Base-by-base conservation (phyloP, 2,113 vertebrate genomes). In the Ciconia boyciana region DNA sequence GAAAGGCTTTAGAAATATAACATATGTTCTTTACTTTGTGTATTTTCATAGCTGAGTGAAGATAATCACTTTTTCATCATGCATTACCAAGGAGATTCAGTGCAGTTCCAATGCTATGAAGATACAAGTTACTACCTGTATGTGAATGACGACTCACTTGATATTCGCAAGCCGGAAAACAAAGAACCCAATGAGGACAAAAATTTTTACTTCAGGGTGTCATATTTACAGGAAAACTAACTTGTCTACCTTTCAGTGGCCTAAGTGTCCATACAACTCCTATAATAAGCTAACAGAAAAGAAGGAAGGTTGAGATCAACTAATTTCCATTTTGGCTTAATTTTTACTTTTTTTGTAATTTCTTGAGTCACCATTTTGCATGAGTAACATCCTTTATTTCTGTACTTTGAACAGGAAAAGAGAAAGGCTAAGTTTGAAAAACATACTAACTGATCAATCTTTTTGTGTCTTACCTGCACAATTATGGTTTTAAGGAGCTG, bases 1-100 rank as follows among this genome's bases (percentile, higher is more conserved):
- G 12, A 84, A 89, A 65, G 21, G 5, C 8, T 66, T 65, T 26
- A n/a, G 32, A 91, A 91, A 79, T 28, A 51, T 51, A 92, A 90
- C 5, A 0, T 52, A 13, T 17, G 14, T 21, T 57, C 41, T 94
- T 72, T 83, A 39, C 24, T 69, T 78, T 83, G 20, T 91, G 26
- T 93, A 8, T 95, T 97, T 95, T 83, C 46, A 26, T 52, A 97
- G 96, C 49, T 97, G 80, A 93, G 46, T 65, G 96, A 93, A 95
- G 89, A 96, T 9, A 94, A 94, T 66, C 8, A 88, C 81, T 95
- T 97, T 24, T 97, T 97, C 95, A 97, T 97, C 96, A 97, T 97
- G 97, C 96, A 97, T 83, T 83, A 70, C 68, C 62, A 94, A 95
- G 97, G 94, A 70, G 91, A 96, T 36, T 96, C 97, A 34, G 97